Base-by-base conservation (phyloP, 2,113 vertebrate species). In the Saccopteryx leptura region DNA sequence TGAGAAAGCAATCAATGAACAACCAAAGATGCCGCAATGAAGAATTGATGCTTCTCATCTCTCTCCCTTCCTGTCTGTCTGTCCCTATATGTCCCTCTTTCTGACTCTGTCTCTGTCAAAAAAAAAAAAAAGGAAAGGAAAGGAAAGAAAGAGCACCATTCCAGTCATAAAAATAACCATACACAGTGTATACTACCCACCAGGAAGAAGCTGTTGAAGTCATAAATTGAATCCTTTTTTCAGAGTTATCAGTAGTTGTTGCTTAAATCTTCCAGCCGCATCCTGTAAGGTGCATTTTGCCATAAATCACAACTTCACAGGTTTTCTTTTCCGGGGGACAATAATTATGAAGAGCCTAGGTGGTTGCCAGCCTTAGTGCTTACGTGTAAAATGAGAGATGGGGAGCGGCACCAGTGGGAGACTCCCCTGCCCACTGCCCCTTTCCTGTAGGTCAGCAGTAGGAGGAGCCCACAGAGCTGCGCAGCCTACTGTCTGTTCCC, bases 281-380 rank as follows among this genome's bases (percentile, higher is more conserved):
- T 65, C 60, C 61, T 90, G 3, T 81, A 71, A 76, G 52, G 46
- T 81, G 9, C 71, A 92, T 88, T 90, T 93, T 94, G 54, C 94
- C 91, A 61, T 46, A 82, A 74, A 50, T 93, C 79, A 48, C 71
- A 95, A 71, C 79, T 88, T 90, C 71, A 96, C 61, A 90, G 65
- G 79, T 96, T 94, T 94, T 75, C 63, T 84, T 4, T 96, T 91
- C 46, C 4, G 7, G 60, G 60, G 0, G 9, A 4, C 13, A 24
- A 46, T 28, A 23, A 52, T 72, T 48, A n/a, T 52, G 54, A 84
- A 84, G 21, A 52, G 26, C 76, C n/a, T 78, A 52, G 18, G 23
- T 39, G 7, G 50, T 79, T 96, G 84, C 72, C 76, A 71, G 5
- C n/a, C 82, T 76, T 54, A 58, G 82, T 66, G 18, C 50, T 60